These are phyloP conservation scores for Oreochromis mossambicus DNA, from an alignment of 2,797 vertebrate species.

Conservation along the genomic window DNA sequence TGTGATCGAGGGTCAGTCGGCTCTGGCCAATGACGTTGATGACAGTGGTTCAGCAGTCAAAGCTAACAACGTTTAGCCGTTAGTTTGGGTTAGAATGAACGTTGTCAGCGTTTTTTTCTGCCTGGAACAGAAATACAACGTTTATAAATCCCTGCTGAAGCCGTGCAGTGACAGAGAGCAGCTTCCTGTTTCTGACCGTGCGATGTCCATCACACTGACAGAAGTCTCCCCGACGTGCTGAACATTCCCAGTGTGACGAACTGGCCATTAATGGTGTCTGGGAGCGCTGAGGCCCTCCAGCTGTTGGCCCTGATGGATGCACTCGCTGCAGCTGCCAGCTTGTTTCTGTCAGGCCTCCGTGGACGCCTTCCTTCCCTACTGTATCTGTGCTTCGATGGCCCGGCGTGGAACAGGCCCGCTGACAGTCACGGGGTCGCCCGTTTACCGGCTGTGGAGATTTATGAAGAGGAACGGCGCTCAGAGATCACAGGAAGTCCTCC, in stretches of 20 bases:
- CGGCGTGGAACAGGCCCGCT: neutral
- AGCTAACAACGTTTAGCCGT: neutral
- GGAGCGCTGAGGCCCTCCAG: conserved; percentile 20
- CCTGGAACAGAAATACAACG: neutral
- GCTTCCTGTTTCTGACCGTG: neutral
- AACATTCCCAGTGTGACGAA: neutral
- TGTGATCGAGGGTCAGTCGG: neutral
- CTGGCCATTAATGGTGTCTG: neutral
- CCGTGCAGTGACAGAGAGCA: neutral
- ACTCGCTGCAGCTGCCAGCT: conserved; percentile 2
- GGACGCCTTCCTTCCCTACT: neutral
- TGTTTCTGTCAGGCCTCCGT: neutral
- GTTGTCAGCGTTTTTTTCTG: neutral
- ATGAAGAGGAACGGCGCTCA: neutral
- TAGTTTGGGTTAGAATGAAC: neutral
- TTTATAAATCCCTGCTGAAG: neutral
- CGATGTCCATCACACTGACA: neutral
- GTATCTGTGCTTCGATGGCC: neutral
- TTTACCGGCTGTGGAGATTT: neutral
- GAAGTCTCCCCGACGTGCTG: neutral
- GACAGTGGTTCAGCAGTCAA: neutral
- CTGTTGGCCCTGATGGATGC: conserved; percentile 7
- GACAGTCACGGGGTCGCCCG: neutral
- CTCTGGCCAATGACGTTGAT: neutral
- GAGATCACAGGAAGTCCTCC: neutral